A percentile compares a stretch with the other conserved stretches of the same genome.
These are phyloP conservation scores for Ophion slaviceki DNA, from an alignment of 2,888 invertebrate species.

Conservation along the genomic window DNA sequence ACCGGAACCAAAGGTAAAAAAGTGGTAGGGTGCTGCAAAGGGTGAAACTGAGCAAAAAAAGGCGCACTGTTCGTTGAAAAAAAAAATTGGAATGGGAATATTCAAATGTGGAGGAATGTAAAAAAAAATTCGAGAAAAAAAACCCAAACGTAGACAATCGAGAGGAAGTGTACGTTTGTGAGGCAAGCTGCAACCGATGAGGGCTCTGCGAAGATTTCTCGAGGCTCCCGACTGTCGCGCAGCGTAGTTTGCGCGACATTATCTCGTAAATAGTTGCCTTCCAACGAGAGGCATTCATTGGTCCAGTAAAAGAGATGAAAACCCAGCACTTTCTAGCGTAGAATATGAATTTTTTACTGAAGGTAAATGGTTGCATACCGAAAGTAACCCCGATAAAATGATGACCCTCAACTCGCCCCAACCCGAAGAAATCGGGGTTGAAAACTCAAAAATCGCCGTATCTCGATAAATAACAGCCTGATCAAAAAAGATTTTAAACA, in stretches of 20 bases:
- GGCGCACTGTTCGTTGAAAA: constrained; percentile 52
- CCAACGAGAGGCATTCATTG: constrained; percentile 1
- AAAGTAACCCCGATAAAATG: too few species aligned
- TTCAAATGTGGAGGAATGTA: constrained; percentile 67
- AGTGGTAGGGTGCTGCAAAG: constrained; percentile 55
- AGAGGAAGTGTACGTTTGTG: constrained; percentile 24
- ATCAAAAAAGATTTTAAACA: too few species aligned
- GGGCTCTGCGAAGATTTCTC: constrained; percentile 14
- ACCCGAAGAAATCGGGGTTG: too few species aligned
- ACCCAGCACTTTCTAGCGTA: too few species aligned
- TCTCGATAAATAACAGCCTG: too few species aligned
- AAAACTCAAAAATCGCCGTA: too few species aligned
- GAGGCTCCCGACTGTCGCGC: constrained; percentile 9
- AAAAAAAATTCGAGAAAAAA: constrained; percentile 59
- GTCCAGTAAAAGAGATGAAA: too few species aligned
- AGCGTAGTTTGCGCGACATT: constrained; percentile 22
- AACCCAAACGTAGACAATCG: constrained; percentile 40
- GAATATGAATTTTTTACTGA: too few species aligned
- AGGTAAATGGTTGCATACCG: too few species aligned
- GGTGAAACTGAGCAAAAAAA: constrained; percentile 61
- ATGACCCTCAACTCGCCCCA: too few species aligned
- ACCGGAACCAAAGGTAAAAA: constrained; percentile 61
- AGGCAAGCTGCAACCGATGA: constrained; percentile 19
- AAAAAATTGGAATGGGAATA: constrained; percentile 49
- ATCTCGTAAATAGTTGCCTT: constrained; percentile 35